Base-by-base conservation (phyloP, 1,140 invertebrate species). In the Microplitis mediator region DNA sequence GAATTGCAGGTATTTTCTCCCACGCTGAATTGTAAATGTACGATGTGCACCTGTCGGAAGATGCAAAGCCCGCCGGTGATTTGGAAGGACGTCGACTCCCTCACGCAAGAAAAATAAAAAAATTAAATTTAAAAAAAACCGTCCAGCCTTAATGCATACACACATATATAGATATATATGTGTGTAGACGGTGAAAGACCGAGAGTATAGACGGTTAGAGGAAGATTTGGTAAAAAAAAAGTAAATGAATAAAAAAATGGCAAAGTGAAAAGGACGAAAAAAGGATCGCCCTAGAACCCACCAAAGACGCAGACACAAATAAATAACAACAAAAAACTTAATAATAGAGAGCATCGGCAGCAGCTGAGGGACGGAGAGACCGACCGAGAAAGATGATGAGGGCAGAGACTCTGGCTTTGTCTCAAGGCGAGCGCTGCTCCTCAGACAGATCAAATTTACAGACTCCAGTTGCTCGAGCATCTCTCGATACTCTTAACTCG, bases 311-410 rank as follows among this genome's bases (percentile, higher is more conserved):
- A 86, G 85, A 86, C 85, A 87, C 85, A 86, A 86, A 87, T 87
- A 87, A 85, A 86, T 87, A 81, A 83, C 82, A 83, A 87, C 82
- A 85, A 86, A 54, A 54, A 54, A 8, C 84, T 84, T 86, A 86
- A 86, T 87, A 86, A 87, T 86, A 86, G 85, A 81, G 81, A 81
- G 74, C 70, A 70, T n/a, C 62, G 61, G 74, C 61, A 13, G 52
- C 4, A 45, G 39, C 39, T 45, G 52, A 54, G 52, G 16, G 39
- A 61, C 36, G 9, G 76, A 77, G 75, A 77, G 72, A 69, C 60
- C 77, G 78, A 73, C 72, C 58, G 74, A 74, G 58, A 8, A 35
- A 45, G 75, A 72, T 73, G 72, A 14, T 69, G 78, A 77, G 72
- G 54, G 62, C 32, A 62, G 76, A 78, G 77, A 74, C 68, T 71